A percentile compares a stretch with the other conserved stretches of the same genome.
These are phyloP conservation scores for Eretmochelys imbricata DNA, from an alignment of 2,113 vertebrate genomes.

Conservation along the genomic window DNA sequence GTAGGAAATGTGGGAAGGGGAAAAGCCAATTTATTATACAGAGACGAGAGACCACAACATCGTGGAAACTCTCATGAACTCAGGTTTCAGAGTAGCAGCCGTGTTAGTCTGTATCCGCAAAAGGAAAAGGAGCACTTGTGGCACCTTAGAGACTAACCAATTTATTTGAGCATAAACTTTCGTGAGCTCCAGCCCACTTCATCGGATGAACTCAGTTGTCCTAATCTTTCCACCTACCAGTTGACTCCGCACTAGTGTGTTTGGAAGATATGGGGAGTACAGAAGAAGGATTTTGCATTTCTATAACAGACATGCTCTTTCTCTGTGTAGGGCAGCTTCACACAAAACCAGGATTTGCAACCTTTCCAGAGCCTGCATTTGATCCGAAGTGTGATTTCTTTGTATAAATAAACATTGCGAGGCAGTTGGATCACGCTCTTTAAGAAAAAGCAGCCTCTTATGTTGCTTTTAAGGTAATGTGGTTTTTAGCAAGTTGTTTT, in stretches of 20 bases:
- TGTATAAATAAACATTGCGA: not conserved
- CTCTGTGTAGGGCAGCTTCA: not conserved
- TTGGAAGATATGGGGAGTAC: not conserved
- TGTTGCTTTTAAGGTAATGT: conserved; percentile 2
- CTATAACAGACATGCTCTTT: not conserved
- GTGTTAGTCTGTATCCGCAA: too few relatives aligned
- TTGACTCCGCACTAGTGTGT: not conserved
- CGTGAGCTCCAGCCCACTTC: too few relatives aligned
- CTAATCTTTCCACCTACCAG: not conserved
- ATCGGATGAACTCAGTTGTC: not conserved
- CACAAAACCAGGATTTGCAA: not conserved
- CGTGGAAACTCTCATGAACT: not conserved
- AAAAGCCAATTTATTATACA: not conserved
- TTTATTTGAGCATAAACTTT: too few relatives aligned
- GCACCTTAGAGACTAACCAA: too few relatives aligned
- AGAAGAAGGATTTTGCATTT: not conserved
- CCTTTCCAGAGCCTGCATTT: not conserved
- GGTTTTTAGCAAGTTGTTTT: conserved; percentile 12
- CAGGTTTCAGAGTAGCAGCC: not conserved
- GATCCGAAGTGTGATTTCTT: conserved; percentile 14
- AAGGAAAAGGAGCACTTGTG: too few relatives aligned
- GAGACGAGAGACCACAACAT: not conserved
- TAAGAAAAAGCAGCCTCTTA: not conserved
- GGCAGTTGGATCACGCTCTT: not conserved
- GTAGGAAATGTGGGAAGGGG: not conserved